Base-by-base conservation (phyloP, 2,888 invertebrate genomes). In the Coelinius sp. region DNA sequence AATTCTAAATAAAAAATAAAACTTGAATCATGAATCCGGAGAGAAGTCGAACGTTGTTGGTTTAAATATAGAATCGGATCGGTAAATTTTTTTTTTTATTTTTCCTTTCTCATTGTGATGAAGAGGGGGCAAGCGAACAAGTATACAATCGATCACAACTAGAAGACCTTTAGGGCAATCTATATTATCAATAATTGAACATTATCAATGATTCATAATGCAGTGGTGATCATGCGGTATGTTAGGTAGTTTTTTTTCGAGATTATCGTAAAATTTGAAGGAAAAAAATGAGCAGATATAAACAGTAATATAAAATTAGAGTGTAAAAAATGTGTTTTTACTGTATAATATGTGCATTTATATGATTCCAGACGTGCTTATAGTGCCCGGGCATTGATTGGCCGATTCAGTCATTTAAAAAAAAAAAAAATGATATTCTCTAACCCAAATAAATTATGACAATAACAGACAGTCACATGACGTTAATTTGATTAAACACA, bases 341-440 rank as follows among this genome's bases (percentile, higher is more conserved):
- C 80, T 83, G 84, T 85, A 84, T 85, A 86, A 86, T 86, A 86
- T 86, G 85, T 86, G 82, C 82, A 85, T 86, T 86, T 86, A 86
- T 86, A 86, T 86, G 86, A 86, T 86, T 86, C 85, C 86, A 86
- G 86, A 86, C 84, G 81, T 83, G 83, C 84, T 82, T 83, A 84
- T 85, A 85, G 83, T 84, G 80, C 85, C 83, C 85, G 84, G 82
- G 83, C 83, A 81, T 83, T 82, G 78, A 83, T 82, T 84, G 83
- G 85, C 82, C 81, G 81, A 82, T 76, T n/a, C 73, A 73, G 76
- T 73, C 74, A 76, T 74, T 65, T 74, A 74, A 74, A 72, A 71
- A 70, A 53, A 74, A 75, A 65, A 76, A 70, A 74, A 65, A 74
- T 66, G 53, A 73, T 69, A 68, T 22, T 49, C 68, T 46, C 35